phyloP scores from a whole-genome alignment of 2,797 vertebrate genomes.

The Micropoecilia bifurca region DNA sequence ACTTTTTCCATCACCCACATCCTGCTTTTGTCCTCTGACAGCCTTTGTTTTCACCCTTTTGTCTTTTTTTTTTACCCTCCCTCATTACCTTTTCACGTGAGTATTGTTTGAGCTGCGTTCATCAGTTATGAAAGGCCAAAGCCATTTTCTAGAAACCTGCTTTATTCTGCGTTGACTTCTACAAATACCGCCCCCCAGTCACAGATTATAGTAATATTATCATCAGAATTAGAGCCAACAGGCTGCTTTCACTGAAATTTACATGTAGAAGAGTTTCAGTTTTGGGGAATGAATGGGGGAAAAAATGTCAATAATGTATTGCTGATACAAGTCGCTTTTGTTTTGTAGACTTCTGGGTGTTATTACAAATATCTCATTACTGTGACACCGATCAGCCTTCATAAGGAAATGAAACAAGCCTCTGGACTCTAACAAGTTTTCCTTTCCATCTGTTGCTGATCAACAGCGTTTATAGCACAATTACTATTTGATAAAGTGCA shows the following conservation, averaged over 20 bases:
- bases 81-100: conserved; percentile 40
- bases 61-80: conserved; percentile 3
- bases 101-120: conserved; percentile 29
- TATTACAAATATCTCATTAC: not conserved
- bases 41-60: conserved; percentile 22
- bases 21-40: not conserved
- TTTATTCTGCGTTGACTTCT: conserved; percentile 25
- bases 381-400: not conserved
- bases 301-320: not conserved
- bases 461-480: not conserved
- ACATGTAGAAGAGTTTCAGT: conserved; percentile 3
- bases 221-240: conserved; percentile 19
- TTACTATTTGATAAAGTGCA: not conserved
- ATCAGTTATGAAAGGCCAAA: conserved; percentile 31
- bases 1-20: conserved; percentile 3
- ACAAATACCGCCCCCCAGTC: conserved; percentile 27
- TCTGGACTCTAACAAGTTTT: not conserved
- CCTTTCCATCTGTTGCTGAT: not conserved
- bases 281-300: conserved; percentile 3
- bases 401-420: not conserved
- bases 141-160: conserved; percentile 23
- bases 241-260: conserved; percentile 1
- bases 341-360: not conserved
- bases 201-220: conserved; percentile 27
- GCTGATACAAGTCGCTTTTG: not conserved